These are phyloP conservation scores for Caerostris extrusa DNA, from an alignment of 1,140 invertebrate genomes.

Conservation along the genomic window DNA sequence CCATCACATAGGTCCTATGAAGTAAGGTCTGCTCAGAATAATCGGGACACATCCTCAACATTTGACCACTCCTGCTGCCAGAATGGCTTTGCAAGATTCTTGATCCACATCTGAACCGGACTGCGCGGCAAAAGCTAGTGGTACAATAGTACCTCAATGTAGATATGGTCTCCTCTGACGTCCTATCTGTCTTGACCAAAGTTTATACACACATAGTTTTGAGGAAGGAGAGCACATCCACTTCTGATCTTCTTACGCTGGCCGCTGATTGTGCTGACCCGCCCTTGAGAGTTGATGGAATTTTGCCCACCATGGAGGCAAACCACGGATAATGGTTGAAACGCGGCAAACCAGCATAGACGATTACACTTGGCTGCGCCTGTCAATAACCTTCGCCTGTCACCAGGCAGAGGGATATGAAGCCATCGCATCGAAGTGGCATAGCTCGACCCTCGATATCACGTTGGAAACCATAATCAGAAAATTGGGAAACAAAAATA, in stretches of 20 bases:
- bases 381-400: constrained; percentile 64
- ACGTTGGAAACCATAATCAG: too few relatives aligned
- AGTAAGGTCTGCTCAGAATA: constrained; percentile 91
- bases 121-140: constrained; percentile 89
- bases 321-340: constrained; percentile 76
- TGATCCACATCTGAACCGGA: constrained; percentile 91
- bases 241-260: constrained; percentile 36
- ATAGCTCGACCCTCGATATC: constrained; percentile 68
- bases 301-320: constrained; percentile 65
- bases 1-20: constrained; percentile 95
- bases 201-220: constrained; percentile 78
- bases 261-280: constrained; percentile 27
- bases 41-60: constrained; percentile 84
- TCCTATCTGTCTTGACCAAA: neutral
- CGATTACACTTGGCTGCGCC: constrained; percentile 74
- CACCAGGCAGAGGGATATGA: constrained; percentile 77
- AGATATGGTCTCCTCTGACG: constrained; percentile 68
- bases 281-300: constrained; percentile 28
- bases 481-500: too few relatives aligned
- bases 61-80: constrained; percentile 82
- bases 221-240: too few relatives aligned
- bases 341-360: constrained; percentile 73
- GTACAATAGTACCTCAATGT: constrained; percentile 89
- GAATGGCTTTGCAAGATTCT: constrained; percentile 87
- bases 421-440: constrained; percentile 78